Evolutionary conservation across 2,888 invertebrate species (phyloP).

Genomic region (Deroplatys truncata): DNA sequence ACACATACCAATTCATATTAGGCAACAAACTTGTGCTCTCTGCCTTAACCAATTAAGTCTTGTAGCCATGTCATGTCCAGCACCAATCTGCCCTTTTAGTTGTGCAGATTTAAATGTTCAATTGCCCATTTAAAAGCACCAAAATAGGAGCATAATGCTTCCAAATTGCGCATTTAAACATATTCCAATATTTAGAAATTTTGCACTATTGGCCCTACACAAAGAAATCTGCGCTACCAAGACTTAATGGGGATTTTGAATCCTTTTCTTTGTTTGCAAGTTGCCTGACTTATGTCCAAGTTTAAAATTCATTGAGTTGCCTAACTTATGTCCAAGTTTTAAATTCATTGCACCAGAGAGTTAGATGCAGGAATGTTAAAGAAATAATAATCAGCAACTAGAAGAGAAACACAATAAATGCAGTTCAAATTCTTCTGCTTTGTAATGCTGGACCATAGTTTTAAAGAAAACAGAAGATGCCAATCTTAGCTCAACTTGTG

Average conservation of each 20-base stretch:
- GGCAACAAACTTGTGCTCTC: not conserved
- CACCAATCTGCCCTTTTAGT: not conserved
- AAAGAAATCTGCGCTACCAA: not conserved
- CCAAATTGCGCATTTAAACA: not conserved
- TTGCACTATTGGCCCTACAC: not conserved
- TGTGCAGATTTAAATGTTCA: not conserved
- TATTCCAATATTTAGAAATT: not conserved
- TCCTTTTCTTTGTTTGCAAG: not conserved
- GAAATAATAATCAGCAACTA: constrained; percentile 23
- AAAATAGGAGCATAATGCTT: not conserved
- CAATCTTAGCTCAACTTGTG: constrained; percentile 19
- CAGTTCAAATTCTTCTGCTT: constrained; percentile 19
- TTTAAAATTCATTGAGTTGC: constrained; percentile 20
- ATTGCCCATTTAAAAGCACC: not conserved
- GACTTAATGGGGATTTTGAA: not conserved
- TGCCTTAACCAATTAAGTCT: constrained; percentile 10
- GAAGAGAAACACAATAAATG: constrained; percentile 24
- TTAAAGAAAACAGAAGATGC: constrained; percentile 19
- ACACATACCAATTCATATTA: constrained; percentile 6
- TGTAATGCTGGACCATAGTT: not conserved
- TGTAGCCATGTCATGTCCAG: not conserved
- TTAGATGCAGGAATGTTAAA: constrained; percentile 29
- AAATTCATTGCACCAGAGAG: constrained; percentile 24
- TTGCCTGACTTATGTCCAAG: not conserved
- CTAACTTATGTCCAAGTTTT: constrained; percentile 7